phyloP scores from a whole-genome alignment of 2,888 invertebrate genomes.

The Esperia sulphurella region DNA sequence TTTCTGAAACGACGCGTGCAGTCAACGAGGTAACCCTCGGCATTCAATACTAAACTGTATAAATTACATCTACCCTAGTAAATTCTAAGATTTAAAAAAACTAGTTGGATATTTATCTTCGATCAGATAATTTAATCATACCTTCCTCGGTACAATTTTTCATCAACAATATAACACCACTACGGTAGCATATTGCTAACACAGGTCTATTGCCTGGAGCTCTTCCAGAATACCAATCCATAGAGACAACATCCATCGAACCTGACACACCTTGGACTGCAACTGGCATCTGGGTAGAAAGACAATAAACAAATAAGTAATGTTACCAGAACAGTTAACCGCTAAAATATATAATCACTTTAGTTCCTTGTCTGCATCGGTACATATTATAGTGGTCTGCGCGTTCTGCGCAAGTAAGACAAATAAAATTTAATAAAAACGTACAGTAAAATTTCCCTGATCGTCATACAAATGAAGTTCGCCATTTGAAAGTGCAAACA shows the following conservation, averaged over 20 bases:
- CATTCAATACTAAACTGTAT: too few species aligned
- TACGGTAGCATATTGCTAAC: conserved; percentile 92
- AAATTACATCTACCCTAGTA: too few species aligned
- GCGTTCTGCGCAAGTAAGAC: too few species aligned
- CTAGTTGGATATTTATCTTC: too few species aligned
- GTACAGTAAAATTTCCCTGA: conserved; percentile 88
- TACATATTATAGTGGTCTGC: too few species aligned
- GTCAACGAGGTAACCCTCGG: too few species aligned
- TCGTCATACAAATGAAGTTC: conserved; percentile 97
- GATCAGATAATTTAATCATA: too few species aligned
- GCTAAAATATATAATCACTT: too few species aligned
- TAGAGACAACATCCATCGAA: conserved; percentile 83
- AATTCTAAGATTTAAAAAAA: too few species aligned
- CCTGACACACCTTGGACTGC: conserved; percentile 81
- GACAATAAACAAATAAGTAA: not conserved
- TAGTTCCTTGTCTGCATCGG: too few species aligned
- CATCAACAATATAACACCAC: conserved; percentile 94
- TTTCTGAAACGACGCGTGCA: too few species aligned
- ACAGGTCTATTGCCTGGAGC: conserved; percentile 87
- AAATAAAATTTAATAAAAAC: conserved; percentile 19
- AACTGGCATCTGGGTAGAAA: conserved; percentile 85
- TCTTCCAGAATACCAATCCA: conserved; percentile 93
- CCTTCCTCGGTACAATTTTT: conserved; percentile 92
- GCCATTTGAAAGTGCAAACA: conserved; percentile 94
- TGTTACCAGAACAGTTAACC: too few species aligned